phyloP scores from a whole-genome alignment of 64 coral and sea anemone species.

The Montipora cactus region DNA sequence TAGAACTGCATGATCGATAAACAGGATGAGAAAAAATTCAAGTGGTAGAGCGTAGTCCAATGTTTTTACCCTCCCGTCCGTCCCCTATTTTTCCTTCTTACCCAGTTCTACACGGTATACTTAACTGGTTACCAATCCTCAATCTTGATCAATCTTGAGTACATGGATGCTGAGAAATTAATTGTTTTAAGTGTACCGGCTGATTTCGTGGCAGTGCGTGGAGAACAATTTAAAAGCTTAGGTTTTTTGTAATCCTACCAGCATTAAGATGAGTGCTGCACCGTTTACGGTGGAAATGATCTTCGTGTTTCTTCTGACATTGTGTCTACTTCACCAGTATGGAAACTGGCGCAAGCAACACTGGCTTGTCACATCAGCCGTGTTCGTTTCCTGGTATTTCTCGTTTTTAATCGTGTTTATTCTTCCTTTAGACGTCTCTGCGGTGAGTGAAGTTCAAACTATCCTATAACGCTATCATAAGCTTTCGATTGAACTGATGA shows the following conservation, averaged over 20 bases:
- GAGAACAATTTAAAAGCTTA: neutral
- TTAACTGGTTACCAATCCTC: neutral
- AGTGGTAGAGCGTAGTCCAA: no score
- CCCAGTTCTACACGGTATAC: neutral
- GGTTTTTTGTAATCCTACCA: neutral
- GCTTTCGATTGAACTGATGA: neutral
- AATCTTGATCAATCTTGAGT: neutral
- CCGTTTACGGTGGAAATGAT: constrained; percentile 95
- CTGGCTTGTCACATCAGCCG: constrained; percentile 91
- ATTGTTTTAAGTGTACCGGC: neutral
- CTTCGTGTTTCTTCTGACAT: constrained; percentile 83
- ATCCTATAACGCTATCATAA: neutral
- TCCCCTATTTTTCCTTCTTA: neutral
- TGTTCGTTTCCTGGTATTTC: constrained; percentile 98
- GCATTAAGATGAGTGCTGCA: constrained; percentile 71
- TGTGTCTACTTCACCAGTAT: constrained; percentile 98
- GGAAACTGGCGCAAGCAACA: constrained; percentile 99
- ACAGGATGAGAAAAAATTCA: no score
- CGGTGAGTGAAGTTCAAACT: constrained; percentile 69
- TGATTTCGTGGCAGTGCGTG: neutral
- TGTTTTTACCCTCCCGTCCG: no score
- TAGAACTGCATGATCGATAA: no score
- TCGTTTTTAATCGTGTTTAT: constrained; percentile 96
- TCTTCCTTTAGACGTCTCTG: constrained; percentile 96
- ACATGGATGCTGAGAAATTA: neutral